A percentile compares a stretch with the other conserved stretches of the same genome.
Conservation (phyloP, 2,113 vertebrate species). For the Coptodon bakossiorum region DNA sequence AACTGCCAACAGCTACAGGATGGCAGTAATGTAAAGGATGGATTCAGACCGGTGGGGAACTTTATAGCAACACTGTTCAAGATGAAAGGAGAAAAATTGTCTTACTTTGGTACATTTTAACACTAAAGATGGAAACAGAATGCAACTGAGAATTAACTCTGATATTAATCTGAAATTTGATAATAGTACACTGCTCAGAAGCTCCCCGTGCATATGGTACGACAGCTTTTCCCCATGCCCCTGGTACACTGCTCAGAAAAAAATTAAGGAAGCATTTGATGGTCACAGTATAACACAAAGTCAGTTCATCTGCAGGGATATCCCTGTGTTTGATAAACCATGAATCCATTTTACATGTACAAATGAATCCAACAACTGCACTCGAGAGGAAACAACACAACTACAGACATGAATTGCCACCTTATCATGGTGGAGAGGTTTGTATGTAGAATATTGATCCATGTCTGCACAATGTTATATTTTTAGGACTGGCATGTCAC, state of each 20-base stretch:
- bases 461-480: neutral
- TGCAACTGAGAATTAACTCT: neutral
- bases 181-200: neutral
- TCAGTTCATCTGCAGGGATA: neutral
- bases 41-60: too few species aligned
- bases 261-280: neutral
- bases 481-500: neutral
- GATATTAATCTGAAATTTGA: neutral
- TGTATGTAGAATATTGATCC: neutral
- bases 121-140: neutral
- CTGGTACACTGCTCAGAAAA: neutral
- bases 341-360: neutral
- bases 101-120: too few species aligned
- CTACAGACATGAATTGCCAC: neutral
- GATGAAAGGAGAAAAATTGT: too few species aligned
- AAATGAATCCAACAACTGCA: neutral
- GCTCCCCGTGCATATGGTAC: too few species aligned
- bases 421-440: neutral
- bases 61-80: too few species aligned
- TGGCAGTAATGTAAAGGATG: too few species aligned
- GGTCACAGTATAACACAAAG: neutral
- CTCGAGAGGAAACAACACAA: neutral
- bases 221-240: too few species aligned
- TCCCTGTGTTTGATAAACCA: neutral
- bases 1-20: too few species aligned